Conservation (phyloP, 2,797 vertebrate genomes). For the Molothrus aeneus region DNA sequence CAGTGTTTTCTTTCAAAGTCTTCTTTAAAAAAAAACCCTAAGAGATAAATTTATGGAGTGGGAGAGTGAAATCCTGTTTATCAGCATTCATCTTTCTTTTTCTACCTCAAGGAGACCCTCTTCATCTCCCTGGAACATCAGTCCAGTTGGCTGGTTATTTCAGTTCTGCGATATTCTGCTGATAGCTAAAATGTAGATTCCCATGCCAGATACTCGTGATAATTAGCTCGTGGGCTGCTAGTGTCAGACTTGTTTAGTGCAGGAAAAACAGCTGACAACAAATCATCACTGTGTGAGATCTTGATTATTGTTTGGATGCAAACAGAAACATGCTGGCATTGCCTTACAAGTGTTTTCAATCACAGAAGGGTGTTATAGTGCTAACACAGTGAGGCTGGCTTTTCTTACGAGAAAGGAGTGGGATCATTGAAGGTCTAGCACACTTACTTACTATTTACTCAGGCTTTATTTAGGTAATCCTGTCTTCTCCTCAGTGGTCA, state of each 20-base stretch:
- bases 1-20: background rate
- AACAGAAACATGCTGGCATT: conserved; percentile 41
- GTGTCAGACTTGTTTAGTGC: conserved; percentile 49
- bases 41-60: background rate
- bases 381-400: background rate
- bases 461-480: background rate
- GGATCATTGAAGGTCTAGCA: background rate
- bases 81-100: background rate
- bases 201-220: conserved; percentile 41
- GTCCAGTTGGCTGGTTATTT: background rate
- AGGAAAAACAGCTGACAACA: conserved; percentile 63
- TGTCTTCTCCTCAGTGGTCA: background rate
- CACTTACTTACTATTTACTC: background rate
- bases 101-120: conserved; percentile 1
- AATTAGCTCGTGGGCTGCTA: conserved; percentile 50
- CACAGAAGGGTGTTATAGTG: conserved; percentile 2
- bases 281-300: conserved; percentile 63
- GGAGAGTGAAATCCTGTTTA: background rate
- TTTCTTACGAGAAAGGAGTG: background rate
- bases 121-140: background rate
- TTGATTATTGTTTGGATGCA: conserved; percentile 67
- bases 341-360: conserved; percentile 47
- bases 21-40: background rate
- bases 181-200: conserved; percentile 19
- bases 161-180: conserved; percentile 11